Percentiles rank a stretch among this genome's conserved stretches.
Conservation (phyloP, 2,113 vertebrate species). For the Eclectus roratus region DNA sequence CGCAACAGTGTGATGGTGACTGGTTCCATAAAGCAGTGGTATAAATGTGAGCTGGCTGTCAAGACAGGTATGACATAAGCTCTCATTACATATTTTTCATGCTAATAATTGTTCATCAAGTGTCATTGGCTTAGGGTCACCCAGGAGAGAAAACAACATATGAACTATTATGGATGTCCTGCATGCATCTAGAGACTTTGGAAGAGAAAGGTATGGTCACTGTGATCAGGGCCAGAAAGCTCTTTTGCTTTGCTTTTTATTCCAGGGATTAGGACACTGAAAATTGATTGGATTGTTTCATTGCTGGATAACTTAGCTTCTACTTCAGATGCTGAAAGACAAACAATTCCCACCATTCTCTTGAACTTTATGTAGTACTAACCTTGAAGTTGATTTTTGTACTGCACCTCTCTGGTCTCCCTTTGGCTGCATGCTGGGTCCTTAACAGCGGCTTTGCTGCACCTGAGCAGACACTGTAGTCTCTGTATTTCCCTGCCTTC, state of each 20-base stretch:
- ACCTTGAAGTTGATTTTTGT: background rate
- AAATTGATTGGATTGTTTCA: background rate
- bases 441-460: background rate
- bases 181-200: background rate
- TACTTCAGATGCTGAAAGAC: background rate
- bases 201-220: background rate
- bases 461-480: background rate
- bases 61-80: background rate
- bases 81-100: background rate
- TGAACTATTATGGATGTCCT: background rate
- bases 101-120: background rate
- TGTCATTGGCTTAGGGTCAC: background rate
- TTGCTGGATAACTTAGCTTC: background rate
- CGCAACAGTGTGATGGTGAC: background rate
- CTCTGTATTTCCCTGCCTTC: background rate
- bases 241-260: background rate
- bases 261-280: background rate
- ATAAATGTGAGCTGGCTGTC: background rate
- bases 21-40: background rate
- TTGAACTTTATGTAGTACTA: background rate
- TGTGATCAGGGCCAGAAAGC: background rate
- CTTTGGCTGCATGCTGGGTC: background rate
- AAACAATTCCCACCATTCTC: background rate
- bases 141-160: background rate
- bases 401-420: background rate